Percentiles rank a stretch among this genome's conserved stretches.
These are phyloP conservation scores for Liasis olivaceus DNA, from an alignment of 2,797 vertebrate genomes.

Conservation along the genomic window DNA sequence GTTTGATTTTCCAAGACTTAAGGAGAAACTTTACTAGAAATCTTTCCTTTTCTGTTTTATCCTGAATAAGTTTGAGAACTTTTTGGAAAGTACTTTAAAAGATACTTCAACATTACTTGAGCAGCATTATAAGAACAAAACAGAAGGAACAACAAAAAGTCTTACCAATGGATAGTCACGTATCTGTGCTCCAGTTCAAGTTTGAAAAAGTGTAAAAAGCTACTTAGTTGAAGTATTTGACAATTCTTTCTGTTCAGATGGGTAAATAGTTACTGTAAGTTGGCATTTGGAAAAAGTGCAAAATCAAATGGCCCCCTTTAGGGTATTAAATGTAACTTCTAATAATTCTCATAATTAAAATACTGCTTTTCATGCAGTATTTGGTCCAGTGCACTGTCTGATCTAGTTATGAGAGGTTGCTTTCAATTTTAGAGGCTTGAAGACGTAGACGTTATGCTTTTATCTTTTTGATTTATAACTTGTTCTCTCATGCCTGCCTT, in stretches of 20 bases:
- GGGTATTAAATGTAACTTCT: background rate
- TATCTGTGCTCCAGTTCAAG: background rate
- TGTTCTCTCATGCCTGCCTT: background rate
- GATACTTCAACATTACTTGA: constrained; percentile 2
- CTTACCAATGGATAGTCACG: background rate
- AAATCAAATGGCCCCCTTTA: background rate
- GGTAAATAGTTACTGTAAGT: background rate
- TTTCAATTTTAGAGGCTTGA: background rate
- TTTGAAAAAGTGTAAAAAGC: background rate
- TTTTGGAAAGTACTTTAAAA: constrained; percentile 1
- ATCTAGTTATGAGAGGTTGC: background rate
- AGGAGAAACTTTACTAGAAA: background rate
- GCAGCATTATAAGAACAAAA: background rate
- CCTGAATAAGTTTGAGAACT: background rate
- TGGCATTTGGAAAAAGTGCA: background rate
- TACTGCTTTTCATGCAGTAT: background rate
- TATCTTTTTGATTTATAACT: background rate
- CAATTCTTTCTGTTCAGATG: background rate
- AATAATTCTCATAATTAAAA: background rate
- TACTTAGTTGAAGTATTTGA: background rate
- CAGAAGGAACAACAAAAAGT: background rate
- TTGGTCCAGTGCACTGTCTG: background rate
- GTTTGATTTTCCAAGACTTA: background rate
- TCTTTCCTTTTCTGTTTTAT: background rate
- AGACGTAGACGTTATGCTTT: background rate